Percentiles rank a stretch among this genome's conserved stretches.
These are phyloP conservation scores for Leptonema lineaticorne DNA, from an alignment of 1,140 invertebrate genomes.

Conservation along the genomic window DNA sequence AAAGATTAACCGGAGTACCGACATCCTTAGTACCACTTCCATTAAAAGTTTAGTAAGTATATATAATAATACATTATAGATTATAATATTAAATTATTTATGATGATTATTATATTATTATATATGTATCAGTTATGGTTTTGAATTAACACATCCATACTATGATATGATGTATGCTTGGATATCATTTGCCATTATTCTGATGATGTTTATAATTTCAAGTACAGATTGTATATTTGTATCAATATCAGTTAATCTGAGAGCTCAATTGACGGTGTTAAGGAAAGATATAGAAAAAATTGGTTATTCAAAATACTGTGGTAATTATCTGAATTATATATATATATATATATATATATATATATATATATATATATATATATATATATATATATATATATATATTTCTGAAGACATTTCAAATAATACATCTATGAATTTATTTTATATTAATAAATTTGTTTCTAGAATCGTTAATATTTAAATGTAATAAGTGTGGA, in stretches of 20 bases:
- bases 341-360: too few species aligned
- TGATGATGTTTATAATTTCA: not conserved
- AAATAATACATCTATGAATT: too few species aligned
- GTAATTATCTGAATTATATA: too few species aligned
- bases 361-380: too few species aligned
- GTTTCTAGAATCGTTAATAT: not conserved
- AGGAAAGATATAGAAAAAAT: not conserved
- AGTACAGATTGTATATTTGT: slow-evolving; percentile 2
- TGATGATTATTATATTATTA: not conserved
- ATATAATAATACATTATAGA: not conserved
- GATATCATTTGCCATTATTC: not conserved
- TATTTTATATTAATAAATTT: too few species aligned
- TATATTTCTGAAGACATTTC: not conserved
- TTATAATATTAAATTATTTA: not conserved
- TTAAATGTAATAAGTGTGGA: not conserved
- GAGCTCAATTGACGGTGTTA: not conserved
- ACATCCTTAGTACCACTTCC: not conserved
- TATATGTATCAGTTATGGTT: not conserved
- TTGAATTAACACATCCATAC: not conserved
- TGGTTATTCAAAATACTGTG: not conserved
- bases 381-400: too few species aligned
- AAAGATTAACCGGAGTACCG: not conserved
- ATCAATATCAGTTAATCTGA: not conserved
- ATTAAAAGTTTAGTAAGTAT: slow-evolving; percentile 15
- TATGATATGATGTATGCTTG: not conserved